Percentiles rank a stretch among this genome's conserved stretches.
Evolutionary conservation across 1,140 invertebrate species (phyloP).

Genomic region (Thereuonema tuberculata): DNA sequence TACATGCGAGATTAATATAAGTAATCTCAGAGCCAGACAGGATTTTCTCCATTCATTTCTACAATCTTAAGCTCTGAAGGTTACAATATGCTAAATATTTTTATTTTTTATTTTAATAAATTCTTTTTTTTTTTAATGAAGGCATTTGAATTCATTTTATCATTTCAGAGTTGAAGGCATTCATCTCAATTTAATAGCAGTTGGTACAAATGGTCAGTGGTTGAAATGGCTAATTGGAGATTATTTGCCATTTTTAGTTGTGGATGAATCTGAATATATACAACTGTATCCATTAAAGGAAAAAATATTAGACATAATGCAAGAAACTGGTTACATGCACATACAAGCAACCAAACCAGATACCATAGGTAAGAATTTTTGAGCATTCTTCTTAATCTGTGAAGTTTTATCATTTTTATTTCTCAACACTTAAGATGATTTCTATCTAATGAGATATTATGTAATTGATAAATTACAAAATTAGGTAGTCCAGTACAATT

Average conservation of each 20-base stretch:
- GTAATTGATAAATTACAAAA: background rate
- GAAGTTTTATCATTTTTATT: background rate
- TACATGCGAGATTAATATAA: too few relatives aligned
- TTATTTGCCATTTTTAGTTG: slow-evolving; percentile 40
- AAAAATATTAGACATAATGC: slow-evolving; percentile 36
- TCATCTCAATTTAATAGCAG: slow-evolving; percentile 49
- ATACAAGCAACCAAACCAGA: slow-evolving; percentile 82
- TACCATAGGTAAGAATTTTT: slow-evolving; percentile 51
- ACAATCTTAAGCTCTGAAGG: too few relatives aligned
- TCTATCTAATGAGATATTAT: background rate
- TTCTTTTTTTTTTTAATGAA: too few relatives aligned
- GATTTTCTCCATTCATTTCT: too few relatives aligned
- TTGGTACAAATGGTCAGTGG: slow-evolving; percentile 19
- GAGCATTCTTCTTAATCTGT: background rate
- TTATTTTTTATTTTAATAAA: background rate
- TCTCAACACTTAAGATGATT: background rate
- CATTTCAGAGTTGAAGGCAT: slow-evolving; percentile 43
- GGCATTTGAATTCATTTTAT: slow-evolving; percentile 7
- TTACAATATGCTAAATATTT: background rate
- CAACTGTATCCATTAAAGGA: slow-evolving; percentile 46
- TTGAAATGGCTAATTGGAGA: slow-evolving; percentile 40
- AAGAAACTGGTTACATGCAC: slow-evolving; percentile 63
- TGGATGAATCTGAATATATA: slow-evolving; percentile 37
- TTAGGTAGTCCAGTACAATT: background rate
- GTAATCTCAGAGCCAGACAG: too few relatives aligned